Evolutionary conservation across 1,140 invertebrate species (phyloP), one percentile per base, ranked within the genome.

Genomic region (Drosophila arawakana): DNA sequence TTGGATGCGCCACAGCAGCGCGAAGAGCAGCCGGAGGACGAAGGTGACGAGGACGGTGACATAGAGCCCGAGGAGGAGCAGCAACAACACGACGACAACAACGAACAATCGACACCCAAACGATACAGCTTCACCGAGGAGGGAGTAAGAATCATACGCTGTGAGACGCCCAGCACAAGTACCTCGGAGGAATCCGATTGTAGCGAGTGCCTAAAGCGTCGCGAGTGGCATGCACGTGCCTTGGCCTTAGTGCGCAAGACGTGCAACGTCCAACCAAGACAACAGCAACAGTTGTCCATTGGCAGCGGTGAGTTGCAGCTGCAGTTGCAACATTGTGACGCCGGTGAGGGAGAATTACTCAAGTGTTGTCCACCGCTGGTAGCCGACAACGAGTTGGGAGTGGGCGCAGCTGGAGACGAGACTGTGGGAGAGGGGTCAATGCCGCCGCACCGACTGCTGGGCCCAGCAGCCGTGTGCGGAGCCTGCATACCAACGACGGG

Each of bases 91-190:
- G 50, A 69, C 5, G 76, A 73, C 2, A 37, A 54, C 15, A 67
- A 74, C 8, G 60, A 66, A 15, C 83, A 90, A 93, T 92, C 92
- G 82, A 91, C 93, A 39, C 93, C 94, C 3, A 95, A 95, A 79
- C 93, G 94, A 15, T 95, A 95, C 83, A 95, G 95, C 57, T 93
- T 95, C 60, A 95, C 94, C 2, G 94, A 95, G 91, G 95, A 95
- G 93, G 94, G 94, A 21, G 94, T 95, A 39, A 93, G 93, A 90
- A 93, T 92, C 44, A 92, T 92, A 41, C 83, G 91, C 30, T 92
- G 91, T 50, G 90, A 91, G 61, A 91, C 91, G 2, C 91, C 91
- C 2, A 91, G 91, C 54, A 92, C 89, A 3, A 91, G 91, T 44
- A 92, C 91, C 9, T 92, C 91, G 4, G 91, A 92, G 69, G 91